Conservation (phyloP, 2,113 vertebrate species). For the Aldabrachelys gigantea region DNA sequence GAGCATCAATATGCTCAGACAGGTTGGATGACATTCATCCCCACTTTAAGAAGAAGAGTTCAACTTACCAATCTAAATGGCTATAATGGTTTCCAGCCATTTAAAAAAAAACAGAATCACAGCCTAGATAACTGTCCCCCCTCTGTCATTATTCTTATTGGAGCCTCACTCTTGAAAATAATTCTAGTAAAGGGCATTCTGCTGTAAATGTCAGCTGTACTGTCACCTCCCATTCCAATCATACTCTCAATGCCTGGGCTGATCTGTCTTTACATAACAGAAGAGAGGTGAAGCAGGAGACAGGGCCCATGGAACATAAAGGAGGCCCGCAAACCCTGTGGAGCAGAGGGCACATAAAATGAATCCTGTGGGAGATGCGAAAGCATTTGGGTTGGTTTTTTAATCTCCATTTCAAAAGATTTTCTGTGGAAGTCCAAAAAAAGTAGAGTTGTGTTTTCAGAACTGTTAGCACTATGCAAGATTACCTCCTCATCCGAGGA, state of each 20-base stretch:
- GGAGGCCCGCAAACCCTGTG: neutral
- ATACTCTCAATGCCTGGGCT: neutral
- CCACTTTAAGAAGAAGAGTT: neutral
- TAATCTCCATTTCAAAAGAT: neutral
- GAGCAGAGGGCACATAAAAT: neutral
- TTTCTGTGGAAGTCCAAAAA: neutral
- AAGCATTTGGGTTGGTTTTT: neutral
- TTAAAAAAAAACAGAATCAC: neutral
- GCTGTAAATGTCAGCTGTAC: neutral
- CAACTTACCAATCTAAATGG: fast-evolving
- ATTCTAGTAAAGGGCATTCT: neutral
- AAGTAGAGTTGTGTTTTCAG: neutral
- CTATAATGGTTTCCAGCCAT: neutral
- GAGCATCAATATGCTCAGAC: neutral
- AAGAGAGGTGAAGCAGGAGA: neutral
- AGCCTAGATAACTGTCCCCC: neutral
- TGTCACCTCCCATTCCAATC: neutral
- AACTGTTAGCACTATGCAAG: neutral
- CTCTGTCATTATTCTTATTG: neutral
- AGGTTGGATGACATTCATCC: neutral
- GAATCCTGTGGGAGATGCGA: neutral
- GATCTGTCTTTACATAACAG: neutral
- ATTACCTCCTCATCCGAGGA: neutral
- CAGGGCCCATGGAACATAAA: neutral
- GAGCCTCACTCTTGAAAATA: neutral